A percentile compares a stretch with the other conserved stretches of the same genome.
phyloP scores from a whole-genome alignment of 2,888 invertebrate species.

The Xylophagus ater region DNA sequence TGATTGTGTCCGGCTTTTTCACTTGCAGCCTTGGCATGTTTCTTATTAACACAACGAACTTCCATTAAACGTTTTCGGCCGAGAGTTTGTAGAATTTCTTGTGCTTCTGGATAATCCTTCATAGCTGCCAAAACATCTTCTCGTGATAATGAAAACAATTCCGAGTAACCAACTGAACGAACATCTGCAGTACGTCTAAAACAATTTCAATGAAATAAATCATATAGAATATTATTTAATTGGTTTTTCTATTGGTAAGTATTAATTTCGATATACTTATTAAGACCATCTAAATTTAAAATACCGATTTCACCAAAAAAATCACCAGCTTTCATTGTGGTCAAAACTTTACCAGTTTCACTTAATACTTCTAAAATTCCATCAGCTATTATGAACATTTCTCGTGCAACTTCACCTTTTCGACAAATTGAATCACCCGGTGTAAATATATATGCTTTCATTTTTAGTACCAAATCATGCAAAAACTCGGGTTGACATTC shows the following conservation, averaged over 20 bases:
- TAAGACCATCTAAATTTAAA: conserved; percentile 85
- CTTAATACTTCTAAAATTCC: conserved; percentile 93
- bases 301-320: conserved; percentile 98
- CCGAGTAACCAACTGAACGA: conserved; percentile 90
- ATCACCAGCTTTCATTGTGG: conserved; percentile 94
- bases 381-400: conserved; percentile 98
- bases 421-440: conserved; percentile 95
- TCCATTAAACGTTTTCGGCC: conserved; percentile 80
- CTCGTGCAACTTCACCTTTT: conserved; percentile 86
- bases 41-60: conserved; percentile 52
- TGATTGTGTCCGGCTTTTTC: conserved; percentile 29
- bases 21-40: conserved; percentile 33
- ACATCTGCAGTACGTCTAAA: conserved; percentile 88
- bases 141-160: conserved; percentile 83
- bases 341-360: conserved; percentile 82
- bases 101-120: conserved; percentile 95
- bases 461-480: conserved; percentile 91
- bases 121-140: conserved; percentile 91
- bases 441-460: conserved; percentile 97
- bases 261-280: conserved; percentile 55
- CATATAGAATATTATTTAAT: conserved; percentile 1
- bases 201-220: conserved; percentile 5
- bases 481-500: conserved; percentile 97
- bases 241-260: neutral
- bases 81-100: conserved; percentile 81